These are phyloP conservation scores for Antedon mediterranea DNA, from an alignment of 53 echinoderm and acorn worm genomes.

Conservation along the genomic window DNA sequence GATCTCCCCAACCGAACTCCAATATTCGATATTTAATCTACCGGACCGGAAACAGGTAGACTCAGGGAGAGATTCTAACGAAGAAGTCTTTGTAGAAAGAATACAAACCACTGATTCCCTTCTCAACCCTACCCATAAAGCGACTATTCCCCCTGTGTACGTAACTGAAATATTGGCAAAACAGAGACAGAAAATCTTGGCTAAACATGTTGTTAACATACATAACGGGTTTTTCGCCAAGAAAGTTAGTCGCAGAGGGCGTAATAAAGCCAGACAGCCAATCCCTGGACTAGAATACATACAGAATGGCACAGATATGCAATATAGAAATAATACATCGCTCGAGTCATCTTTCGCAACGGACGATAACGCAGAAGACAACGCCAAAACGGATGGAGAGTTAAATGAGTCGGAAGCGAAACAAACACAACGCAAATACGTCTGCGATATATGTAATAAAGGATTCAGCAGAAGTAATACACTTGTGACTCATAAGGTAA, in stretches of 20 bases:
- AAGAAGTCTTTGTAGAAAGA: background rate
- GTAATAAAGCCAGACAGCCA: background rate
- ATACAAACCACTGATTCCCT: background rate
- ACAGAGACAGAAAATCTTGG: background rate
- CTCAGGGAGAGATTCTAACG: background rate
- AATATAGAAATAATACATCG: background rate
- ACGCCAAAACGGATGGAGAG: constrained; percentile 7
- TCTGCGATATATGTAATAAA: constrained; percentile 88
- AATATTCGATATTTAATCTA: background rate
- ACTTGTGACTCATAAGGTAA: constrained; percentile 95
- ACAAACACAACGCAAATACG: constrained; percentile 71
- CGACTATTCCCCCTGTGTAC: background rate
- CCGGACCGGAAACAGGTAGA: too few relatives aligned
- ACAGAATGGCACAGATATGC: constrained; percentile 14
- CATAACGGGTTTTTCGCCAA: background rate
- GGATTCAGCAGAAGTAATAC: constrained; percentile 98
- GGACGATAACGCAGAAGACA: background rate
- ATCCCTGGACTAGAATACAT: constrained; percentile 3
- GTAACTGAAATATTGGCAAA: background rate
- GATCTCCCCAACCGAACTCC: background rate
- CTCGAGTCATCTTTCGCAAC: background rate
- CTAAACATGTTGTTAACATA: background rate
- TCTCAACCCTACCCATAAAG: background rate
- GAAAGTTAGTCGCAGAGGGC: background rate
- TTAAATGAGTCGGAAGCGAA: constrained; percentile 18